Evolutionary conservation across 1,140 invertebrate species (phyloP), one percentile per base, ranked within the genome.

Genomic region (Bombus cullumanus): DNA sequence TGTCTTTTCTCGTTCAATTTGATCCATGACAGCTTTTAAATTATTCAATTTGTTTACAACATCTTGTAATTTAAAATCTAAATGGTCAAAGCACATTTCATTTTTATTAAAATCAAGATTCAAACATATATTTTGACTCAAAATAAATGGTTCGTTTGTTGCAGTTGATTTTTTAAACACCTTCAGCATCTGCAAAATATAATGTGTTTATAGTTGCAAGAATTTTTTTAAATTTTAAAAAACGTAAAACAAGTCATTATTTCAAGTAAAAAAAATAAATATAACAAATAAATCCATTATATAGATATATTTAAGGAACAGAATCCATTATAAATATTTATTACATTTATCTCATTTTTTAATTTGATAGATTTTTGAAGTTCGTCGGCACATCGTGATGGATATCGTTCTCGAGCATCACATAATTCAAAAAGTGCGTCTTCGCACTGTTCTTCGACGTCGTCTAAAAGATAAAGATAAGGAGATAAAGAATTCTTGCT

Each of bases 361-460:
- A 94, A 81, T 57, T 79, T 75, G n/a, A 94, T 87, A 25, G 81
- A 91, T 47, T 88, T 90, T 15, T 79, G 81, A 22, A 94, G 66
- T 77, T 92, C 91, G 12, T 91, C 78, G 1, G 90, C 90, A 84
- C 93, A 94, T 71, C 73, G 85, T 15, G 68, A 18, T 2, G 93
- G 92, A 78, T 91, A 94, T 43, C 82, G 86, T 84, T 94, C 92
- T 76, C 94, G 73, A 41, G 90, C 87, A 72, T 93, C 93, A 25
- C 91, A 93, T 13, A 94, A 68, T 73, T 92, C 85, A 68, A 91
- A 93, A 0, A 94, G 34, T 3, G 86, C 90, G n/a, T 94, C 89
- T 69, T 94, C 93, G 39, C 92, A 94, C 41, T 92, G 81, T 81
- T 93, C 64, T 47, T 94, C 92, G 5, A 92, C 78, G 41, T 91